Percentiles rank a stretch among this genome's conserved stretches.
Evolutionary conservation across 2,888 invertebrate species (phyloP).

Genomic region (Tetheella fluctuosa): DNA sequence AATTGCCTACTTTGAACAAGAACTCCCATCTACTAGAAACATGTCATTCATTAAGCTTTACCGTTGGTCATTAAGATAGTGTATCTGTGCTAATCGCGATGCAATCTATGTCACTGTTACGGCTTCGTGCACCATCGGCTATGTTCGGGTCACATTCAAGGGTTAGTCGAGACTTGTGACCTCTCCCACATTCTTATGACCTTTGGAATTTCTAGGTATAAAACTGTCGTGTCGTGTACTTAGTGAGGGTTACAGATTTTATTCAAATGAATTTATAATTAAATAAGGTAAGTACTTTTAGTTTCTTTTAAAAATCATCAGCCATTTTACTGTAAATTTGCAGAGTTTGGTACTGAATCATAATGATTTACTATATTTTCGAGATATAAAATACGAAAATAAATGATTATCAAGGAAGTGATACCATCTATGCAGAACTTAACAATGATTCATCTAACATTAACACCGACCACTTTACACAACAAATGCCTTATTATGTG

Average conservation of each 20-base stretch:
- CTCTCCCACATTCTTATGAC: not conserved
- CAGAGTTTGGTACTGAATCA: too few species aligned
- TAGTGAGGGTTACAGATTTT: not conserved
- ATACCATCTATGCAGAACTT: not conserved
- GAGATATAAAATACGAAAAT: too few species aligned
- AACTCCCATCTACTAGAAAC: not conserved
- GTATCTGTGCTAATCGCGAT: conserved; percentile 3
- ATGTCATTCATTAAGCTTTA: not conserved
- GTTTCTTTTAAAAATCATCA: too few species aligned
- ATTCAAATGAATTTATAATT: not conserved
- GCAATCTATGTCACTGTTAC: not conserved
- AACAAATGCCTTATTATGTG: not conserved
- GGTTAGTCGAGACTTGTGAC: not conserved
- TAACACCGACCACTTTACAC: not conserved
- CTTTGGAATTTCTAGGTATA: not conserved
- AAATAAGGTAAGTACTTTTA: too few species aligned
- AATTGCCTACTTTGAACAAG: not conserved
- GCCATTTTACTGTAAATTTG: too few species aligned
- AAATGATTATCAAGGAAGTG: not conserved
- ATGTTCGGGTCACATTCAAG: not conserved
- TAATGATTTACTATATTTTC: too few species aligned
- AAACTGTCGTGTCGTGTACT: not conserved
- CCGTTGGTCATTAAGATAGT: conserved; percentile 7
- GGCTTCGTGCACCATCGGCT: conserved; percentile 4
- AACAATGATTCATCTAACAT: not conserved